phyloP scores from a whole-genome alignment of 2,888 invertebrate genomes.

The Myopa tessellatipennis region DNA sequence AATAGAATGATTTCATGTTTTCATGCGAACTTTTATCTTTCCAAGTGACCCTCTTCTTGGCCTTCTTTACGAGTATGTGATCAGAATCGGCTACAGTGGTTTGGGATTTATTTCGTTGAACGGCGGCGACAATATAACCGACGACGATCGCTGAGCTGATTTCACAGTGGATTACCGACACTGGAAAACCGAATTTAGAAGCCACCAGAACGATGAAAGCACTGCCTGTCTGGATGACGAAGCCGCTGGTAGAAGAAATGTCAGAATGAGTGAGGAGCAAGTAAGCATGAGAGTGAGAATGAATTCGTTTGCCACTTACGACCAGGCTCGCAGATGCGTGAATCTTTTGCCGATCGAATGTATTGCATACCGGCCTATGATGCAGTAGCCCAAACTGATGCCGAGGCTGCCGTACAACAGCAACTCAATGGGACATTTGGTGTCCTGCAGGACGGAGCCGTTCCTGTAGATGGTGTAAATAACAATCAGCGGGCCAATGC shows the following conservation, averaged over 20 bases:
- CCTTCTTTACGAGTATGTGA: neutral
- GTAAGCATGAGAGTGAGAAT: neutral
- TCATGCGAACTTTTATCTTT: conserved; percentile 44
- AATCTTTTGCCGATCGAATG: conserved; percentile 97
- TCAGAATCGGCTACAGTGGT: too few relatives aligned
- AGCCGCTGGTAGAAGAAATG: conserved; percentile 75
- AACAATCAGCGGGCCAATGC: conserved; percentile 96
- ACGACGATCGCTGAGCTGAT: conserved; percentile 98
- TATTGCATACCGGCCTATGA: conserved; percentile 96
- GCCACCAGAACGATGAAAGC: conserved; percentile 96
- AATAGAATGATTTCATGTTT: conserved; percentile 72
- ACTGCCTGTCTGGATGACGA: conserved; percentile 95
- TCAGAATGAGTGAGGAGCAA: neutral
- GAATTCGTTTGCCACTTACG: conserved; percentile 72
- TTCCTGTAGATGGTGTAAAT: conserved; percentile 91
- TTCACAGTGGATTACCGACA: conserved; percentile 99
- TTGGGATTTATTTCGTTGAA: neutral
- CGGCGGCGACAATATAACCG: conserved; percentile 74
- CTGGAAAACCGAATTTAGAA: conserved; percentile 95
- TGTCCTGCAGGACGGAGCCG: conserved; percentile 83
- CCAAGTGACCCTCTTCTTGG: neutral
- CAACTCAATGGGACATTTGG: conserved; percentile 91
- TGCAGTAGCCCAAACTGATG: conserved; percentile 94
- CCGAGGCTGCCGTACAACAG: conserved; percentile 95
- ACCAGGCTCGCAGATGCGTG: conserved; percentile 95